These are phyloP conservation scores for Sycobia sp. DNA, from an alignment of 1,140 invertebrate species.

Conservation along the genomic window DNA sequence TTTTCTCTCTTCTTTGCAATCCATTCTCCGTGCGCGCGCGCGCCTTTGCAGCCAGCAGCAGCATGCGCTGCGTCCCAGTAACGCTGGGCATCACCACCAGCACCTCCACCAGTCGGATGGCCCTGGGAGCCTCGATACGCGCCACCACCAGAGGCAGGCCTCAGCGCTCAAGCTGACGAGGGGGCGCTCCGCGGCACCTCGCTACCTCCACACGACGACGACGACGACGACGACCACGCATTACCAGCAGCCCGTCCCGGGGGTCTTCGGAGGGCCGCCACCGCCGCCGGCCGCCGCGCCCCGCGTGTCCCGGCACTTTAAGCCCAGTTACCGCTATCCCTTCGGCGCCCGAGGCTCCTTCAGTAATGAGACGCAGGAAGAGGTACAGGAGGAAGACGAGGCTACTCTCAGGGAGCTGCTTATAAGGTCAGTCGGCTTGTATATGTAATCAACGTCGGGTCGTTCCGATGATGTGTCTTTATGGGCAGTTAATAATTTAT, in stretches of 20 bases:
- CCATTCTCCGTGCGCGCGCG: no score
- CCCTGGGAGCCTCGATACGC: slow-evolving; percentile 32
- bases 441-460: no score
- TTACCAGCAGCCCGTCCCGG: slow-evolving; percentile 38
- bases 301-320: slow-evolving; percentile 41
- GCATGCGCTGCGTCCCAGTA: slow-evolving; percentile 32
- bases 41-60: slow-evolving; percentile 13
- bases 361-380: slow-evolving; percentile 66
- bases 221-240: slow-evolving; percentile 51
- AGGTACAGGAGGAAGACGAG: slow-evolving; percentile 78
- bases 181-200: slow-evolving; percentile 50
- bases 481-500: no score
- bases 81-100: slow-evolving; percentile 33
- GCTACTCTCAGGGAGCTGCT: slow-evolving; percentile 84
- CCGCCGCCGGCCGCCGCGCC: slow-evolving; percentile 25
- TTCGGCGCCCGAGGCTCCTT: slow-evolving; percentile 51
- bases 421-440: slow-evolving; percentile 72
- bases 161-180: slow-evolving; percentile 61
- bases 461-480: no score
- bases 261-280: slow-evolving; percentile 6
- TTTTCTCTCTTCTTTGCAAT: no score
- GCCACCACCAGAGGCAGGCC: slow-evolving; percentile 40
- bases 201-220: slow-evolving; percentile 53
- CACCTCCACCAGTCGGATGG: slow-evolving; percentile 24
- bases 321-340: slow-evolving; percentile 45